Base-by-base conservation (phyloP, 2,797 vertebrate genomes). In the Netta rufina region DNA sequence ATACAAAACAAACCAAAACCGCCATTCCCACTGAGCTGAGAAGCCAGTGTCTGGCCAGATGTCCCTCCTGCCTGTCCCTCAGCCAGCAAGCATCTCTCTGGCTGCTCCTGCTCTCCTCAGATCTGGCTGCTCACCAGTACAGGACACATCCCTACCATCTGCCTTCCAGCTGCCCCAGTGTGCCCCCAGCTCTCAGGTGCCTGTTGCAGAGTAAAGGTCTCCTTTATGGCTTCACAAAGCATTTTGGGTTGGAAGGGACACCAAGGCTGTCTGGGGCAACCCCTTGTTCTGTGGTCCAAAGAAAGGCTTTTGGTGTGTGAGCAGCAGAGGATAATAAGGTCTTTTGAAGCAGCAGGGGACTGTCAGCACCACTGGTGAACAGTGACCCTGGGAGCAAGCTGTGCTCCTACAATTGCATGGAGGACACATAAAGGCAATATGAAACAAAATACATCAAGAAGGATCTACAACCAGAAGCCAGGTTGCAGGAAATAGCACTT, bases 41-140 rank as follows among this genome's bases (percentile, higher is more conserved):
- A 71, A 56, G 24, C 61, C 39, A 30, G 21, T 0, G 4, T n/a
- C 49, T 33, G 39, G 15, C 41, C 1, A 13, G n/a, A 27, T 1
- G 3, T 19, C 49, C 28, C 15, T 41, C 12, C 11, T 30, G 57
- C n/a, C 49, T 39, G 43, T 36, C 25, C 16, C 51, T 49, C 18
- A 41, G 41, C 30, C 43, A 71, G 28, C 8, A 67, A 0, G 1
- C 1, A 0, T 41, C 9, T 47, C 6, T 1, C 14, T 1, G 4
- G 32, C 45, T 60, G 17, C 30, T 38, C 41, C 19, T 30, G 8
- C 6, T 56, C 16, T 24, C 41, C 61, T 66, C 15, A 43, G 5
- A 64, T 56, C 4, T 8, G 15, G 25, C 15, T 10, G 1, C 58
- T 3, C 14, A 41, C 25, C 39, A 57, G 47, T 20, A 33, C 5